Evolutionary conservation across 2,113 vertebrate species (phyloP).

Genomic region (Austrofundulus limnaeus): DNA sequence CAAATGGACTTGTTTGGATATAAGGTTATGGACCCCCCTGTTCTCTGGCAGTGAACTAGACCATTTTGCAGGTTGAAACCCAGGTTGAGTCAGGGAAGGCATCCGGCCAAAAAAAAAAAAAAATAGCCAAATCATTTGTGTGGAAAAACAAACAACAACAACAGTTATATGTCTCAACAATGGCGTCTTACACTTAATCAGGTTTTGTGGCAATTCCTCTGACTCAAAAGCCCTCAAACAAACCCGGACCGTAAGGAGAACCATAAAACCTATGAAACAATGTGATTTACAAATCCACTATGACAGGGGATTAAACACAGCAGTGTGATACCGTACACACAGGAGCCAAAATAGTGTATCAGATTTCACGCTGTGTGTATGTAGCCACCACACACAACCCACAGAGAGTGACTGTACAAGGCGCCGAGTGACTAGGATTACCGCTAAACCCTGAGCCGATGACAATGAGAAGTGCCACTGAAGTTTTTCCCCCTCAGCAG

Average conservation of each 20-base stretch:
- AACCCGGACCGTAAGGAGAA: constrained; percentile 13
- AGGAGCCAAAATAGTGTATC: constrained; percentile 77
- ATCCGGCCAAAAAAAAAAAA: too few species aligned
- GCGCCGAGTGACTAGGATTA: constrained; percentile 75
- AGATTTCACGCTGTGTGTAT: constrained; percentile 71
- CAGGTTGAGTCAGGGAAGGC: too few species aligned
- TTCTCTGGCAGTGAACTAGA: too few species aligned
- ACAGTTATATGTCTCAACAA: neutral
- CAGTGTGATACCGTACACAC: constrained; percentile 57
- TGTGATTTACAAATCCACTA: constrained; percentile 33
- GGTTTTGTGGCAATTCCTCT: neutral
- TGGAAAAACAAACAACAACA: too few species aligned
- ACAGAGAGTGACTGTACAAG: constrained; percentile 71
- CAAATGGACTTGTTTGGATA: too few species aligned
- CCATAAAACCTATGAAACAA: constrained; percentile 29
- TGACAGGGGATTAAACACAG: constrained; percentile 45
- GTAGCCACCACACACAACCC: constrained; percentile 72
- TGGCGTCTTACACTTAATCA: constrained; percentile 3
- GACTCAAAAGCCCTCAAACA: neutral
- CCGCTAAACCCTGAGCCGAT: constrained; percentile 68
- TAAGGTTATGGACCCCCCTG: too few species aligned
- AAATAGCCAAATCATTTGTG: too few species aligned
- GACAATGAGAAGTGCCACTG: constrained; percentile 69
- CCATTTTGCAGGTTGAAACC: too few species aligned
- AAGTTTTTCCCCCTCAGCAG: constrained; percentile 52